Evolutionary conservation across 2,888 invertebrate species (phyloP), one percentile per base, ranked within the genome.

Genomic region (Cheilosia urbana): DNA sequence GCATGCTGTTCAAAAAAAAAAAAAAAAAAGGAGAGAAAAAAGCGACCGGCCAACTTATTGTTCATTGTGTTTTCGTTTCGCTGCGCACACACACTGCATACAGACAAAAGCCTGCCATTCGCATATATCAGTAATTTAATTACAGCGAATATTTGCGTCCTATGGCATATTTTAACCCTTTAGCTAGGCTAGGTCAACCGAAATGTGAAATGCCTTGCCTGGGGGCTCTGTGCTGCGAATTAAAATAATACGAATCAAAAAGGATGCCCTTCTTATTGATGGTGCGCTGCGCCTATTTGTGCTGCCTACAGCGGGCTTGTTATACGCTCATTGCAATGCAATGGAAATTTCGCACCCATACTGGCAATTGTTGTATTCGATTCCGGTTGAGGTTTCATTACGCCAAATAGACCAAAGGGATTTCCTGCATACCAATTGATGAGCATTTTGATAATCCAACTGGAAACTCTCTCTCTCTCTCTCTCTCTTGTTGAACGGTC

Each of bases 61-160:
- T 78, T 73, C 78, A 78, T 78, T 78, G 78, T 55, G 57, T 79
- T 79, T 73, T 60, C 63, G 55, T 68, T 49, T 68, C 83, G 63
- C 21, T 73, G 78, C 68, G 69, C 83, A 69, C 55, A 42, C 45
- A 40, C 53, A 65, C 49, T 15, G 4, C 2, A 2, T 15, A 42
- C 5, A 5, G 24, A 5, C 24, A 51, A 2, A 60, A 42, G 63
- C 58, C 51, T 66, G 49, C 51, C 27, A 58, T 49, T 71, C 77
- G 42, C 63, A 77, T 58, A 77, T 58, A 63, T 55, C 60, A 19
- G 73, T 83, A 79, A 83, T 79, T 79, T 65, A 83, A 83, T 83
- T 83, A 75, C 63, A 51, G 40, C 34, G 58, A 73, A 79, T 63
- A 79, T 68, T 83, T 83, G 57, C 71, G 11, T 27, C 17, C 62